These are phyloP conservation scores for Typhlichthys eigenmanni DNA, from an alignment of 2,797 vertebrate genomes.

Conservation along the genomic window DNA sequence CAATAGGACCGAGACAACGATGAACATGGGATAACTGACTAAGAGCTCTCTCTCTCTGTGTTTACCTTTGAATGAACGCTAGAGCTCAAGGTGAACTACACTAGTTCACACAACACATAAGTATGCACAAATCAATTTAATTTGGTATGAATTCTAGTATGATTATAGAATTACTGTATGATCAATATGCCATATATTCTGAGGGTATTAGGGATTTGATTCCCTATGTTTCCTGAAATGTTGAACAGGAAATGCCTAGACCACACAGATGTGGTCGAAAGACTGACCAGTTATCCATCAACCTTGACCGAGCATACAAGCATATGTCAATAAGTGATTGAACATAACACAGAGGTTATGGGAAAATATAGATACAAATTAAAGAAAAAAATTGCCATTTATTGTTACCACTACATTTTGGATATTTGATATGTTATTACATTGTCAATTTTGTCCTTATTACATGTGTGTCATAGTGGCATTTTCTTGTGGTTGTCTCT, in stretches of 20 bases:
- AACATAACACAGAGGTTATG: slow-evolving; percentile 72
- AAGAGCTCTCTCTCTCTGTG: slow-evolving; percentile 14
- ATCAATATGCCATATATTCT: slow-evolving; percentile 74
- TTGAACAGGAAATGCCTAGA: slow-evolving; percentile 40
- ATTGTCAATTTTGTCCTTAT: too few relatives aligned
- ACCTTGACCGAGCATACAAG: slow-evolving; percentile 70
- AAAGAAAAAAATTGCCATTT: slow-evolving; percentile 20
- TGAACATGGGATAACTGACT: slow-evolving; percentile 35
- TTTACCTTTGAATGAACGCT: slow-evolving; percentile 28
- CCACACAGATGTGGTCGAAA: slow-evolving; percentile 63
- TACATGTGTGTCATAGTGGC: too few relatives aligned
- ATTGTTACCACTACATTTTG: too few relatives aligned
- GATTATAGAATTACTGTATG: slow-evolving; percentile 71
- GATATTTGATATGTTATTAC: too few relatives aligned
- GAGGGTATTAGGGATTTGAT: slow-evolving; percentile 63
- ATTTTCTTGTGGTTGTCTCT: too few relatives aligned
- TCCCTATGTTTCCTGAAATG: slow-evolving; percentile 52
- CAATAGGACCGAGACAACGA: slow-evolving; percentile 12
- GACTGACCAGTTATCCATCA: slow-evolving; percentile 60
- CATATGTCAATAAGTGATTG: slow-evolving; percentile 68
- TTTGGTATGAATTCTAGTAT: slow-evolving; percentile 66
- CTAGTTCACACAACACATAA: slow-evolving; percentile 39
- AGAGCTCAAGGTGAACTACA: slow-evolving; percentile 21
- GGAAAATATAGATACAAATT: slow-evolving; percentile 64
- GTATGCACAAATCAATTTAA: slow-evolving; percentile 53